A percentile compares a stretch with the other conserved stretches of the same genome.
phyloP scores from a whole-genome alignment of 2,113 vertebrate genomes.

The Dasyornis broadbenti region DNA sequence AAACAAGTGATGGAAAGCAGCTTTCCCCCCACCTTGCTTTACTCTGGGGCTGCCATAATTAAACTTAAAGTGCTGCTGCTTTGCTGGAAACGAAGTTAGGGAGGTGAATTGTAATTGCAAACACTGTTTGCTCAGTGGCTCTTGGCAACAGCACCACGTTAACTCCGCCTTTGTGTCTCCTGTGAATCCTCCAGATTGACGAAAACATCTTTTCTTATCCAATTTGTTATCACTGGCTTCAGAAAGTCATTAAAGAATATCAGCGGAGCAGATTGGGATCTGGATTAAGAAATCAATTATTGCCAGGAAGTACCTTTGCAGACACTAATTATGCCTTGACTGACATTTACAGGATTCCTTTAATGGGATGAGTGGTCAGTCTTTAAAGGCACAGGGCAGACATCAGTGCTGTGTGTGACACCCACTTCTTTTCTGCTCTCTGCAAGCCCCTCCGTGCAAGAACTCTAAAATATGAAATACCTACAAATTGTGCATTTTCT shows the following conservation, averaged over 20 bases:
- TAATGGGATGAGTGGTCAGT: neutral
- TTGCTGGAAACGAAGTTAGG: constrained; percentile 32
- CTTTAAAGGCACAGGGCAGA: constrained; percentile 34
- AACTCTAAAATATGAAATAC: neutral
- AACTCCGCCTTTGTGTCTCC: constrained; percentile 32
- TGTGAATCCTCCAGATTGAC: neutral
- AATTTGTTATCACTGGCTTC: constrained; percentile 50
- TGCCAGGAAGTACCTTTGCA: constrained; percentile 33
- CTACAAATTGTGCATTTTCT: neutral
- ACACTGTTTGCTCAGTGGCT: constrained; percentile 31
- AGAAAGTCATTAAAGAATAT: constrained; percentile 57
- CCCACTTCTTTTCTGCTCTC: neutral
- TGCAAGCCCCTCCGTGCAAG: neutral
- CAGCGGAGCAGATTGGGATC: constrained; percentile 10
- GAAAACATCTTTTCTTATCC: constrained; percentile 41
- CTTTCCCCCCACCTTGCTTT: neutral
- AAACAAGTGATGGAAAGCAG: neutral
- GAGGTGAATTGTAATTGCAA: constrained; percentile 49
- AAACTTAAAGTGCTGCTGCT: constrained; percentile 40
- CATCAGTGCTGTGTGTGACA: neutral
- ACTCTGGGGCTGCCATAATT: constrained; percentile 41
- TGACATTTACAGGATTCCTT: constrained; percentile 20
- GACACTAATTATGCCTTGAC: constrained; percentile 16
- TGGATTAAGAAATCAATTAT: constrained; percentile 54
- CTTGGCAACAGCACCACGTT: constrained; percentile 22